Evolutionary conservation across 2,113 vertebrate species (phyloP), one percentile per base, ranked within the genome.

Genomic region (Phoxinus phoxinus): DNA sequence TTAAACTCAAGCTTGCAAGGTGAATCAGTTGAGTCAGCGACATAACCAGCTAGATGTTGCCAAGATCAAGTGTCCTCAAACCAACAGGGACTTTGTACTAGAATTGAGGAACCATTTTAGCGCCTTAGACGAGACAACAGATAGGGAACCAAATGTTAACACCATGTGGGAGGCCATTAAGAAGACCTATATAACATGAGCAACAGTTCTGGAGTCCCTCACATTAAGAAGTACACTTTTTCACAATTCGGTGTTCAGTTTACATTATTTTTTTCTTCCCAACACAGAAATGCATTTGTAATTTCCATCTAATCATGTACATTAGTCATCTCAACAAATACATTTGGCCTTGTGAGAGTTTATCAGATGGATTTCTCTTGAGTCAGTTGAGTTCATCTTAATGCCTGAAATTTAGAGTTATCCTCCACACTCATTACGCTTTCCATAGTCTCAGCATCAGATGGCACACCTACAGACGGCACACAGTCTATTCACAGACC

Each of bases 391-490:
- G 37, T 73, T 73, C 71, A 15, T 46, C 6, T n/a, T 46, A 25
- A 73, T n/a, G 69, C 37, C 69, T 44, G 69, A 0, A 72, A 44
- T n/a, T 37, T 69, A 19, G 30, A 72, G 5, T n/a, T 44, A n/a
- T 72, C 69, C 69, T 30, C 25, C 25, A 72, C n/a, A 25, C 23
- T 37, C 67, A 71, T 71, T 71, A 73, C 5, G 2, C 69, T n/a
- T 23, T 72, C 21, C 69, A 37, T 69, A 69, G 30, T 44, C 71
- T 73, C 37, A 41, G 69, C 69, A 72, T 72, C 69, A 44, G 69
- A 72, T 73, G 71, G 69, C 69, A 73, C 37, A 15, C 71, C 71
- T 73, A 73, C 71, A 73, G 37, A 73, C 32, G 23, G 23, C 71
- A 37, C 37, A 73, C 71, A 25, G 21, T 25, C 37, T 8, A 2